A percentile compares a stretch with the other conserved stretches of the same genome.
Evolutionary conservation across 2,888 invertebrate species (phyloP).

Genomic region (Villa cingulata): DNA sequence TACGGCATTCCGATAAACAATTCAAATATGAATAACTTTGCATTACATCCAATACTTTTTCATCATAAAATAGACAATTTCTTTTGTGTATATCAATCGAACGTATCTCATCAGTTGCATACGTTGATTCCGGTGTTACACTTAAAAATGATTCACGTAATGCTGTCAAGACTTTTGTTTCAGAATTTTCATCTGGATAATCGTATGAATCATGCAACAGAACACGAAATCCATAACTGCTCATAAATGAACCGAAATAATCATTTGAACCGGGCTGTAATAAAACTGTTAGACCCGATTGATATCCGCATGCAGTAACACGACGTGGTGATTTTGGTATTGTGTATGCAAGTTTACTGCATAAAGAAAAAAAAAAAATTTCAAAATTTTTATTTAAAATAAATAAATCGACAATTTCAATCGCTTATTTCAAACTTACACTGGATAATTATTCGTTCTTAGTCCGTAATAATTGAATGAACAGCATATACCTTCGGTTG

Average conservation of each 20-base stretch:
- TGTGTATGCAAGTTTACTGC: conserved; percentile 29
- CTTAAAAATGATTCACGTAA: conserved; percentile 47
- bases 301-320: conserved; percentile 53
- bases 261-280: conserved; percentile 43
- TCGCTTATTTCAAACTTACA: conserved; percentile 20
- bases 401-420: no score
- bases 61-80: conserved; percentile 46
- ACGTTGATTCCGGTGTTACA: conserved; percentile 48
- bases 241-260: conserved; percentile 47
- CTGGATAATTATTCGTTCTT: conserved; percentile 23
- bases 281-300: conserved; percentile 49
- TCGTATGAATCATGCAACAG: conserved; percentile 51
- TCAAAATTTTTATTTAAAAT: not conserved
- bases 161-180: conserved; percentile 44
- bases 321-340: conserved; percentile 40
- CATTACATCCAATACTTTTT: conserved; percentile 32
- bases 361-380: conserved; percentile 1
- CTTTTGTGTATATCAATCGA: conserved; percentile 38
- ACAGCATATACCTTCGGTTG: conserved; percentile 45
- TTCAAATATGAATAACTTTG: conserved; percentile 49
- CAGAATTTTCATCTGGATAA: conserved; percentile 47
- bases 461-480: conserved; percentile 47
- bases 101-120: conserved; percentile 43
- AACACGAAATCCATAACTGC: conserved; percentile 48
- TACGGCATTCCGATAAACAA: conserved; percentile 47